Percentiles rank a stretch among this genome's conserved stretches.
Conservation (phyloP, 92 coral and sea anemone genomes). For the Muricea muricata region DNA sequence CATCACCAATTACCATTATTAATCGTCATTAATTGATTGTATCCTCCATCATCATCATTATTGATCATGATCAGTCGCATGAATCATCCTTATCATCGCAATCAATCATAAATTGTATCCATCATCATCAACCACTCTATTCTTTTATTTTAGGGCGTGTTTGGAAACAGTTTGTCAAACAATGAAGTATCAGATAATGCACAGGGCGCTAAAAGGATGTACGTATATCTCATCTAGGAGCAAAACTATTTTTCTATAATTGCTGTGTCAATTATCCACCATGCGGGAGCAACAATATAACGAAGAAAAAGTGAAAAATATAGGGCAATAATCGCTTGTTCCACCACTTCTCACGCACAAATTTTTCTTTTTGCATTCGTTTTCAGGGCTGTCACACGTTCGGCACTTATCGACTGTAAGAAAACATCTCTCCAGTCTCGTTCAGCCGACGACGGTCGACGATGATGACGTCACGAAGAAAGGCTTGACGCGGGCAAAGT, state of each 20-base stretch:
- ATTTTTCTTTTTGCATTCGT: too few species aligned
- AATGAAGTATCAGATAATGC: slow-evolving; percentile 85
- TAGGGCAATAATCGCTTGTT: too few species aligned
- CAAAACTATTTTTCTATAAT: too few species aligned
- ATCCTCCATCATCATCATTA: too few species aligned
- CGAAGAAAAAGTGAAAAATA: too few species aligned
- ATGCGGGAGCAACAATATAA: too few species aligned
- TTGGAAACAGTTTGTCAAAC: slow-evolving; percentile 93
- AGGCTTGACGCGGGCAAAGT: slow-evolving; percentile 68
- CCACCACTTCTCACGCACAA: too few species aligned
- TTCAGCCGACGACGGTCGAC: slow-evolving; percentile 66
- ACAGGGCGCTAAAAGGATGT: slow-evolving; percentile 97
- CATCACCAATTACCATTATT: too few species aligned
- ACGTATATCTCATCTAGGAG: slow-evolving; percentile 40
- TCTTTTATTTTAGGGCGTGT: slow-evolving; percentile 66
- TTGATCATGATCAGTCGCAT: too few species aligned
- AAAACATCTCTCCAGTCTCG: slow-evolving; percentile 92
- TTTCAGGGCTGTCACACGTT: slow-evolving; percentile 85
- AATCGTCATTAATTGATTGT: too few species aligned
- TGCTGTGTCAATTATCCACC: too few species aligned
- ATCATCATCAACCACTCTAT: not conserved
- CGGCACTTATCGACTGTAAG: slow-evolving; percentile 91
- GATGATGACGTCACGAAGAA: slow-evolving; percentile 55
- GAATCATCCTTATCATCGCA: not conserved
- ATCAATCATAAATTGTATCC: too few species aligned